Conservation (phyloP, 2,797 vertebrate genomes). For the Syngnathus acus region DNA sequence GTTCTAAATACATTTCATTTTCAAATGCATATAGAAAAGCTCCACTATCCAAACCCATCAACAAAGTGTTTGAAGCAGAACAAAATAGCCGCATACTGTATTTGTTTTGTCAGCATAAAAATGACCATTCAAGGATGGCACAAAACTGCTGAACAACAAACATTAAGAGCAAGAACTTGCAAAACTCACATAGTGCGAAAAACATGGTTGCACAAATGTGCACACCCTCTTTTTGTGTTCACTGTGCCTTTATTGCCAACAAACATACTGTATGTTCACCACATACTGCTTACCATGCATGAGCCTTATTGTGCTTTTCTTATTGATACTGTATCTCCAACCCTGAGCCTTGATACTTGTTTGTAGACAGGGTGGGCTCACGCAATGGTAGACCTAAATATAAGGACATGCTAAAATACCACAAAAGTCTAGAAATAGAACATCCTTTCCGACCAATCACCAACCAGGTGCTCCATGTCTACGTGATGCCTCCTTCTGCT, state of each 20-base stretch:
- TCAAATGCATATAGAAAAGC: too few relatives aligned
- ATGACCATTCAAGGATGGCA: too few relatives aligned
- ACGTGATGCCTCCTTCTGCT: slow-evolving; percentile 48
- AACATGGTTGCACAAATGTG: too few relatives aligned
- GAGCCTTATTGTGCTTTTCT: slow-evolving; percentile 21
- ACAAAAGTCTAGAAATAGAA: slow-evolving; percentile 63
- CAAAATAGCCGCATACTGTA: too few relatives aligned
- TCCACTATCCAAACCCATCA: too few relatives aligned
- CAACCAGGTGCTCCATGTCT: slow-evolving; percentile 65
- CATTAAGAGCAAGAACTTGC: too few relatives aligned
- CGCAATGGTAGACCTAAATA: slow-evolving; percentile 46
- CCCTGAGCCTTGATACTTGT: slow-evolving; percentile 49
- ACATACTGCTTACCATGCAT: slow-evolving; percentile 19
- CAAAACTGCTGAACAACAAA: too few relatives aligned
- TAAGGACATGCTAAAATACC: slow-evolving; percentile 65
- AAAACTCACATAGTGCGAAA: too few relatives aligned
- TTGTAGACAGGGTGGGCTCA: slow-evolving; percentile 55
- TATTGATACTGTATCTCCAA: slow-evolving; percentile 49
- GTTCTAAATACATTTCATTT: too few relatives aligned
- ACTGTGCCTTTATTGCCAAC: background rate
- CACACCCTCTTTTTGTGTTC: background rate
- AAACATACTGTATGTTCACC: background rate
- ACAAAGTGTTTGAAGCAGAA: too few relatives aligned
- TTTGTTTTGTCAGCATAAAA: too few relatives aligned
- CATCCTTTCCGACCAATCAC: slow-evolving; percentile 60